Conservation (phyloP, 2,888 invertebrate species). For the Aleiodes leptofemur region DNA sequence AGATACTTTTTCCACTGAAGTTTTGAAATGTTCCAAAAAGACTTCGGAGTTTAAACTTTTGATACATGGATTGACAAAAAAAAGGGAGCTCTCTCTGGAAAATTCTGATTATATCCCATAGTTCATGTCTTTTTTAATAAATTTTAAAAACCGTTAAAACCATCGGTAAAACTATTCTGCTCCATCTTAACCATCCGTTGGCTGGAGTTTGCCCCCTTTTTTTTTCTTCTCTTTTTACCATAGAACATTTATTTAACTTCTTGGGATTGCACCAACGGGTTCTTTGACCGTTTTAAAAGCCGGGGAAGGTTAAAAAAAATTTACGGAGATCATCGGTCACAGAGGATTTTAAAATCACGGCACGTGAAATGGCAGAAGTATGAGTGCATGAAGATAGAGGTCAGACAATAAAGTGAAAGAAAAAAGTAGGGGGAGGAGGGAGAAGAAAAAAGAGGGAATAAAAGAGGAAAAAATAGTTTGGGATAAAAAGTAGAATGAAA, state of each 20-base stretch:
- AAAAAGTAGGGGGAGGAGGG: slow-evolving; percentile 31
- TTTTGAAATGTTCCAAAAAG: too few relatives aligned
- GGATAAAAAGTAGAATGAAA: slow-evolving; percentile 22
- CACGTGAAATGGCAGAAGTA: slow-evolving; percentile 30
- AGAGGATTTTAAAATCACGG: slow-evolving; percentile 38
- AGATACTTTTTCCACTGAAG: too few relatives aligned
- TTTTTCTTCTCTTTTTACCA: background rate
- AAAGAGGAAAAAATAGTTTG: slow-evolving; percentile 29
- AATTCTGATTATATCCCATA: background rate
- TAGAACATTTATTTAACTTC: slow-evolving; percentile 11
- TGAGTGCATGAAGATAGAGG: slow-evolving; percentile 39
- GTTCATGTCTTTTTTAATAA: slow-evolving; percentile 5
- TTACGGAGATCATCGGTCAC: slow-evolving; percentile 57
- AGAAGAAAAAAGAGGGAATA: slow-evolving; percentile 40
- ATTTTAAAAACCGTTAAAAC: slow-evolving; percentile 4
- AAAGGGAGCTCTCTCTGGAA: too few relatives aligned
- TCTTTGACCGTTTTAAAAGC: slow-evolving; percentile 51
- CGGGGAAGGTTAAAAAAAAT: slow-evolving; percentile 45
- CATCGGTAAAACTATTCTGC: slow-evolving; percentile 25
- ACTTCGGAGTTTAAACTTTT: too few relatives aligned
- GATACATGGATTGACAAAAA: too few relatives aligned
- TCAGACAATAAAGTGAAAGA: slow-evolving; percentile 17
- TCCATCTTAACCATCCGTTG: slow-evolving; percentile 18
- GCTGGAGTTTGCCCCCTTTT: background rate
- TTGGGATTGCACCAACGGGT: slow-evolving; percentile 16